These are phyloP conservation scores for Alouatta caraya DNA, from an alignment of 2,797 vertebrate genomes.

Conservation along the genomic window DNA sequence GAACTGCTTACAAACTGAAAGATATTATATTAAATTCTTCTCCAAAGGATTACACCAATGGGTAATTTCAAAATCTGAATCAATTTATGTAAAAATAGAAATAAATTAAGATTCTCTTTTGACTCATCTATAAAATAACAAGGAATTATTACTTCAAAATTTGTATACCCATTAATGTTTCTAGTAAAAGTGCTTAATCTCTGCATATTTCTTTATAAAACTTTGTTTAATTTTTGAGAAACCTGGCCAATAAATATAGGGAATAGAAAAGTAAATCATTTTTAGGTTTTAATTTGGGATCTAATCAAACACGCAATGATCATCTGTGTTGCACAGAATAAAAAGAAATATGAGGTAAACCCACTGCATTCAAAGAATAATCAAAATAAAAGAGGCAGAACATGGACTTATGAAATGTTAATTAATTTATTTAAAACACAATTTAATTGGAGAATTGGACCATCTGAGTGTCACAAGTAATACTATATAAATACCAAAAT, in stretches of 20 bases:
- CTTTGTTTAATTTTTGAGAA: background rate
- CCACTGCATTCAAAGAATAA: background rate
- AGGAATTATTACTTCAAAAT: background rate
- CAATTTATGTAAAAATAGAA: slow-evolving; percentile 13
- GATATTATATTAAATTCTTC: background rate
- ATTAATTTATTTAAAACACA: background rate
- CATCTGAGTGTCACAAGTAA: background rate
- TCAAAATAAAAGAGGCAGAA: background rate
- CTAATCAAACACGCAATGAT: background rate
- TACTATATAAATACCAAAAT: background rate
- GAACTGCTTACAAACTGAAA: background rate
- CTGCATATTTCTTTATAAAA: background rate
- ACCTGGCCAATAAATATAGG: background rate
- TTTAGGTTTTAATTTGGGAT: background rate
- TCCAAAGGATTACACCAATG: background rate
- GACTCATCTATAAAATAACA: slow-evolving; percentile 21
- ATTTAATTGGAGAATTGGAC: background rate
- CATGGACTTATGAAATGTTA: background rate
- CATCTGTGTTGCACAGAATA: background rate
- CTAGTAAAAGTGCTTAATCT: background rate
- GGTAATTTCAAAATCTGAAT: slow-evolving; percentile 22
- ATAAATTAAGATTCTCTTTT: slow-evolving; percentile 43
- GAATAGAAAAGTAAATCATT: background rate
- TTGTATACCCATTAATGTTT: background rate
- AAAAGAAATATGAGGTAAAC: background rate